These are phyloP conservation scores for Sciaenops ocellatus DNA, from an alignment of 2,797 vertebrate species.

Conservation along the genomic window DNA sequence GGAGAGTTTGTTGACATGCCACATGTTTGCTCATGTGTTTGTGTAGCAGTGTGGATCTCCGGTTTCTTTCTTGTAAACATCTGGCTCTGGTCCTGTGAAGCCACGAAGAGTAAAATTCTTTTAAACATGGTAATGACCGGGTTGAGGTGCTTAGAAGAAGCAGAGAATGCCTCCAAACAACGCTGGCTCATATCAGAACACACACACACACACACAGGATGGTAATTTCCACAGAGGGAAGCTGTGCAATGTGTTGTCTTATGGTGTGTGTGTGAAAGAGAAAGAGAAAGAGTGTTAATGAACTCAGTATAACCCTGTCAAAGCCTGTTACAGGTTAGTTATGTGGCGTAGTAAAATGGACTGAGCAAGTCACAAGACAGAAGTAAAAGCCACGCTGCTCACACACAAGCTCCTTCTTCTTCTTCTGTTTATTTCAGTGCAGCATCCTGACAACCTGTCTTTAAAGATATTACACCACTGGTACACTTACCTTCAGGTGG, in stretches of 20 bases:
- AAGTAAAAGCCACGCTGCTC: slow-evolving; percentile 55
- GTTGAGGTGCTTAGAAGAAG: slow-evolving; percentile 17
- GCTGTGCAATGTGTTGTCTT: not conserved
- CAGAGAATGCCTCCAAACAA: slow-evolving; percentile 36
- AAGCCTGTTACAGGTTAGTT: slow-evolving; percentile 30
- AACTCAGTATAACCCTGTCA: slow-evolving; percentile 36
- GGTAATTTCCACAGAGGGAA: not conserved
- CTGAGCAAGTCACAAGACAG: slow-evolving; percentile 63
- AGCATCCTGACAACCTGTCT: slow-evolving; percentile 7
- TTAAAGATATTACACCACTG: not conserved
- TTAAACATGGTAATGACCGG: slow-evolving; percentile 46
- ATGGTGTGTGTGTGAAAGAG: slow-evolving; percentile 10
- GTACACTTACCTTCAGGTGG: slow-evolving; percentile 90
- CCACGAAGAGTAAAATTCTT: slow-evolving; percentile 8
- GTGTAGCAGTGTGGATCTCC: slow-evolving; percentile 25
- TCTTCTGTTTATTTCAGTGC: not conserved
- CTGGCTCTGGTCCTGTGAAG: slow-evolving; percentile 32
- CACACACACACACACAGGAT: not conserved
- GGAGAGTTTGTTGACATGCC: slow-evolving; percentile 43
- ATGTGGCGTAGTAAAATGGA: slow-evolving; percentile 28
- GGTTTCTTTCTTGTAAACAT: slow-evolving; percentile 49
- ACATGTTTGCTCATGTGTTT: slow-evolving; percentile 53
- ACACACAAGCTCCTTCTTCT: slow-evolving; percentile 31
- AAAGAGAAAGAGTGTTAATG: slow-evolving; percentile 39
- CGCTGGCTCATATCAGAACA: slow-evolving; percentile 19